Conservation (phyloP, 2,888 invertebrate species). For the Patella caerulea region DNA sequence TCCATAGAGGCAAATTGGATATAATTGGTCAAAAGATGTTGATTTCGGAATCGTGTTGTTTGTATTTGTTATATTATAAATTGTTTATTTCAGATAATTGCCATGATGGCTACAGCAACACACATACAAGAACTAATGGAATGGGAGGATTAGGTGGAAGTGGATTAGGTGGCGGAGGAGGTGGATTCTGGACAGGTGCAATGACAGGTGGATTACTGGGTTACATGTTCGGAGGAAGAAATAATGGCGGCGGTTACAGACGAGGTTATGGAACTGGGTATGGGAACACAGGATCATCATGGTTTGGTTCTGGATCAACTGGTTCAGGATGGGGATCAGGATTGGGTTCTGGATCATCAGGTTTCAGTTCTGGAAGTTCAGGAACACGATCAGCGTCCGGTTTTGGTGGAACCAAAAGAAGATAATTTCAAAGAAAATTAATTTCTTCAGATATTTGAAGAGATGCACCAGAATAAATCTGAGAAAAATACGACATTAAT, state of each 20-base stretch:
- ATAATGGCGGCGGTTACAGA: conserved; percentile 31
- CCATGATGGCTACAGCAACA: too few species aligned
- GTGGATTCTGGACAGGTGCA: conserved; percentile 63
- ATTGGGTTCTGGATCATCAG: conserved; percentile 31
- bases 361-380: conserved; percentile 22
- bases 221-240: conserved; percentile 54
- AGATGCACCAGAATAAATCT: background rate
- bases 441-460: conserved; percentile 12
- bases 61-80: too few species aligned
- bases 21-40: too few species aligned
- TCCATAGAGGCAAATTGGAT: too few species aligned
- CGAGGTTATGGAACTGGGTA: conserved; percentile 23
- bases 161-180: conserved; percentile 24
- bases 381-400: conserved; percentile 61
- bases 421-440: conserved; percentile 35
- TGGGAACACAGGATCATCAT: conserved; percentile 25
- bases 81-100: background rate
- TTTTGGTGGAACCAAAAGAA: conserved; percentile 58
- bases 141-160: background rate
- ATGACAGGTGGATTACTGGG: conserved; percentile 62
- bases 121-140: conserved; percentile 2
- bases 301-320: conserved; percentile 22
- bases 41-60: too few species aligned
- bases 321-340: conserved; percentile 8
- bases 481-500: too few species aligned